phyloP scores from a whole-genome alignment of 2,888 invertebrate genomes.

The Congeria kusceri region DNA sequence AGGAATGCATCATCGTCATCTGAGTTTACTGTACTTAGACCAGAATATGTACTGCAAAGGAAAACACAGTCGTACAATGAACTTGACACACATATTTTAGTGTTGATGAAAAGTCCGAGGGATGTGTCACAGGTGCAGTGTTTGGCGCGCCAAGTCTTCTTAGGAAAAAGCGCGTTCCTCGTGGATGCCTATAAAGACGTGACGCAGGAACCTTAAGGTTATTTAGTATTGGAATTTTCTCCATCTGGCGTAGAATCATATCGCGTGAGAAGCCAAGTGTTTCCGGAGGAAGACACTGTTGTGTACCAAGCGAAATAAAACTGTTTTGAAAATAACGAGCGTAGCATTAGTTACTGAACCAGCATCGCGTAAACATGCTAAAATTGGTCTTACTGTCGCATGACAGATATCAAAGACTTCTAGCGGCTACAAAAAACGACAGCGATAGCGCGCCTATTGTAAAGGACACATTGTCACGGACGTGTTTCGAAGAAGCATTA shows the following conservation, averaged over 20 bases:
- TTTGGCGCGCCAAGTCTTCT: conserved; percentile 47
- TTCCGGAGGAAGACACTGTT: conserved; percentile 55
- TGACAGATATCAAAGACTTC: no score
- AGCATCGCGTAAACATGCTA: no score
- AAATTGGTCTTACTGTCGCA: no score
- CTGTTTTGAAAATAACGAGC: background rate
- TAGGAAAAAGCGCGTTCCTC: conserved; percentile 40
- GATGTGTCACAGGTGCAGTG: conserved; percentile 55
- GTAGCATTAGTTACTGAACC: no score
- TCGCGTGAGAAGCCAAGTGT: no score
- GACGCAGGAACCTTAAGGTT: conserved; percentile 41
- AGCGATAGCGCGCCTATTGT: no score
- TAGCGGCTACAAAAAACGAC: no score
- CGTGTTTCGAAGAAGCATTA: no score
- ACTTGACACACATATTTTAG: no score
- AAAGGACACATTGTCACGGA: no score
- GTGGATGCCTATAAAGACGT: conserved; percentile 57
- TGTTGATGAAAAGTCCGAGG: conserved; percentile 51
- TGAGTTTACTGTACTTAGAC: no score
- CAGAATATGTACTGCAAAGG: conserved; percentile 57
- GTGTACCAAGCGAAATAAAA: conserved; percentile 31
- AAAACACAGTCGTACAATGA: no score
- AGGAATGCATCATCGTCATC: conserved; percentile 56
- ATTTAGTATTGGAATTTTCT: conserved; percentile 56
- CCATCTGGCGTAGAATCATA: conserved; percentile 23